Evolutionary conservation across 2,797 vertebrate species (phyloP), one percentile per base, ranked within the genome.

Genomic region (Varecia variegata): DNA sequence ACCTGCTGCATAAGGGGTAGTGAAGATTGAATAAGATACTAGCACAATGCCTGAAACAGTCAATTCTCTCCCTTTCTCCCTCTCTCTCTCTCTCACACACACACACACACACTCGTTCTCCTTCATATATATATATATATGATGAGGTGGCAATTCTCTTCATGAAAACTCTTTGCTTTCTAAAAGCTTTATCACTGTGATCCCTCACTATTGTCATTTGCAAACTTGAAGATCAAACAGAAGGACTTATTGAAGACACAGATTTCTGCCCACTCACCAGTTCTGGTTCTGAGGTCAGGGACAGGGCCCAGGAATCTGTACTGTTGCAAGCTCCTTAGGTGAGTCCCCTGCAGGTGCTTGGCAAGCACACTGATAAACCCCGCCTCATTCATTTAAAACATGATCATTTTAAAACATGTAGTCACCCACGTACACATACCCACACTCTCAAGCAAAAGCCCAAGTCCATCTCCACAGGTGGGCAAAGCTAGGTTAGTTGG

Each of bases 371-470:
- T 25, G 54, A 73, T 35, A 54, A 73, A 14, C 14, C 18, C 47
- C 17, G 17, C 40, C 17, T 73, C 8, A 0, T 54, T 60, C 87
- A 65, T 40, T 56, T 68, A 43, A 68, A 79, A 18, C 13, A 9
- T 0, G 18, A 54, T 54, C 30, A 8, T 74, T 73, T 73, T 65
- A 47, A 85, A 35, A 40, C 23, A 12, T 1, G 0, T 20, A 11
- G 30, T 32, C 71, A 30, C 54, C 38, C 38, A 27, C 1, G 0
- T 8, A 3, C 0, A 0, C 23, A n/a, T 23, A 1, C 7, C 30
- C 45, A 18, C 13, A 17, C 68, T 62, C 43, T 73, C 62, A 68
- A 21, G 30, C 32, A 88, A 65, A 83, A 83, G 25, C 43, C 11
- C 25, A 8, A n/a, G 21, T 35, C 21, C 84, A 15, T 13, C 52